Base-by-base conservation (phyloP, 2,888 invertebrate species). In the Herminia tarsipennalis region DNA sequence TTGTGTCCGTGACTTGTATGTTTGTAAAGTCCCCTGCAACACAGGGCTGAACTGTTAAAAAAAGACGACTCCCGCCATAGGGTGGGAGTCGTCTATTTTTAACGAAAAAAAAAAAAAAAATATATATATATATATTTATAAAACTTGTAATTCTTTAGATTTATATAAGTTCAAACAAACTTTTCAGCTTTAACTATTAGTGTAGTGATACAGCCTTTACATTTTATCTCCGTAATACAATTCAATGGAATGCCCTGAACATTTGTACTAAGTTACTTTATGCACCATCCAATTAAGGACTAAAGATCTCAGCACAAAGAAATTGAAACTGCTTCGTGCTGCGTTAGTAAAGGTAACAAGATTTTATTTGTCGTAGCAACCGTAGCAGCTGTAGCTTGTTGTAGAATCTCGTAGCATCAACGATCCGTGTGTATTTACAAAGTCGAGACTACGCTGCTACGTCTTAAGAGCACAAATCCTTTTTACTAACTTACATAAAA, bases 251-350 rank as follows among this genome's bases (percentile, higher is more conserved):
- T 14, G 10, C 28, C 20, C n/a, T 34, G 10, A 18, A 28, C 29
- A 36, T 9, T 40, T 37, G 41, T 21, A 34, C 29, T 5, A 5
- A 27, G 16, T 18, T 16, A 40, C 32, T 24, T 25, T 14, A 40
- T 27, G 17, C 14, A 18, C 44, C 36, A 43, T 63, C 59, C 59
- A 59, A 58, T 63, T 63, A 63, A 21, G 39, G 51, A 34, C 44
- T 48, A 44, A 44, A 55, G 43, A 40, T 36, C 27, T 22, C n/a
- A 12, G 28, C 34, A 51, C 44, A 64, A 64, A 64, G 42, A 59
- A 47, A 50, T 51, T 42, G 44, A 50, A 60, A 47, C 38, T 33
- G 10, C 43, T 30, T 37, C 29, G 30, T 28, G 39, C 32, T 42
- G 32, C 60, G 33, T 33, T 37, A 35, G 28, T 12, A 8, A 24